phyloP scores from a whole-genome alignment of 2,113 vertebrate species.

The Pterocles gutturalis region DNA sequence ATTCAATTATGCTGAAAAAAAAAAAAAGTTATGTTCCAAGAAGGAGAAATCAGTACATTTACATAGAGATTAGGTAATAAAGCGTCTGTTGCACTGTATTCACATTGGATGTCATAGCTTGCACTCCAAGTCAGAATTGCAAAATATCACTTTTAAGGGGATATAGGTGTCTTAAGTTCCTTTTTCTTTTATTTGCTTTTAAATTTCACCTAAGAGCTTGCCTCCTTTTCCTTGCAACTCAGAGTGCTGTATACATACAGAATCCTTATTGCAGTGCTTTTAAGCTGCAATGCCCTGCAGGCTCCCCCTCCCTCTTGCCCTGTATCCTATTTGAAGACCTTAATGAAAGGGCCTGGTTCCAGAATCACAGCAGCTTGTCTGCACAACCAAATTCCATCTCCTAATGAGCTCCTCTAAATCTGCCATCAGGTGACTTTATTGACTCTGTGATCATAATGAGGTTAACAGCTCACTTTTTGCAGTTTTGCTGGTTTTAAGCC shows the following conservation, averaged over 20 bases:
- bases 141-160: conserved; percentile 22
- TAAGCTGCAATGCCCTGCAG: conserved; percentile 35
- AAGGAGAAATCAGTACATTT: conserved; percentile 40
- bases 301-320: conserved; percentile 34
- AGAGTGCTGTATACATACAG: background rate
- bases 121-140: conserved; percentile 13
- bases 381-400: conserved; percentile 70
- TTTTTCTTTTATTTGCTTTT: conserved; percentile 27
- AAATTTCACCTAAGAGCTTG: conserved; percentile 1
- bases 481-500: conserved; percentile 43
- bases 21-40: conserved; percentile 7
- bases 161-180: background rate
- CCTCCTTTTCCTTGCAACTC: background rate
- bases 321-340: conserved; percentile 72
- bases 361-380: conserved; percentile 68
- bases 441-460: conserved; percentile 80
- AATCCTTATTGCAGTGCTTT: conserved; percentile 30
- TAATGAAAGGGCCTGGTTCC: conserved; percentile 72
- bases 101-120: conserved; percentile 2
- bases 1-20: conserved; percentile 22
- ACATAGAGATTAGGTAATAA: conserved; percentile 59
- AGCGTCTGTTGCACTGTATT: conserved; percentile 24
- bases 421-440: conserved; percentile 83
- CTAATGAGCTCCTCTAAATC: conserved; percentile 83
- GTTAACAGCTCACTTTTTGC: conserved; percentile 69